Percentiles rank a stretch among this genome's conserved stretches.
phyloP scores from a whole-genome alignment of 2,888 invertebrate genomes.

The Caenorhabditis virilis region DNA sequence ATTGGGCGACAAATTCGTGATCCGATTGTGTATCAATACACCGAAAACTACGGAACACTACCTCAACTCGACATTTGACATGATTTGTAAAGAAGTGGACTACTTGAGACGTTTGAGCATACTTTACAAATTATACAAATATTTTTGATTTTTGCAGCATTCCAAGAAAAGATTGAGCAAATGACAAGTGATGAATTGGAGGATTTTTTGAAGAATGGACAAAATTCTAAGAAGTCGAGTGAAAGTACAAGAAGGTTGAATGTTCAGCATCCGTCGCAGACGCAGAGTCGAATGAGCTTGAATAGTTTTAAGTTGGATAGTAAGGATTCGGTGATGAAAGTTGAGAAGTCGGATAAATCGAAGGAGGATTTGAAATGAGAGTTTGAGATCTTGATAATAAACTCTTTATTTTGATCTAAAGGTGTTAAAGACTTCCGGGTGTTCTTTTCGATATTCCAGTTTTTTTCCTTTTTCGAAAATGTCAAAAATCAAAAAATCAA shows the following conservation, averaged over 20 bases:
- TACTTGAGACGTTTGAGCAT: conserved; percentile 14
- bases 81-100: conserved; percentile 20
- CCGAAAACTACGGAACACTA: conserved; percentile 27
- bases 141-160: background rate
- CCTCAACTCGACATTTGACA: conserved; percentile 14
- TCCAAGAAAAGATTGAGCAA: background rate
- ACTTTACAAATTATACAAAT: no score
- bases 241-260: background rate
- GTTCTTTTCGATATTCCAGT: no score
- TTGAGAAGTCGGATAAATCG: no score
- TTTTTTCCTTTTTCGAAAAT: no score
- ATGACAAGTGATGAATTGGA: background rate
- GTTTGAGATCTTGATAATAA: no score
- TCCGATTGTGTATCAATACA: conserved; percentile 29
- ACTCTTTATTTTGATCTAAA: no score
- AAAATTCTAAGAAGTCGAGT: background rate
- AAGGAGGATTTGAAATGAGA: no score
- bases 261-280: background rate
- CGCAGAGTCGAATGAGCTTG: no score
- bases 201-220: background rate
- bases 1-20: conserved; percentile 12
- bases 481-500: no score
- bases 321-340: no score
- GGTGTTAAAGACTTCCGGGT: no score
- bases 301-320: no score